These are phyloP conservation scores for Acrocyrtus sp. DNA, from an alignment of 2,888 invertebrate genomes.

Conservation along the genomic window DNA sequence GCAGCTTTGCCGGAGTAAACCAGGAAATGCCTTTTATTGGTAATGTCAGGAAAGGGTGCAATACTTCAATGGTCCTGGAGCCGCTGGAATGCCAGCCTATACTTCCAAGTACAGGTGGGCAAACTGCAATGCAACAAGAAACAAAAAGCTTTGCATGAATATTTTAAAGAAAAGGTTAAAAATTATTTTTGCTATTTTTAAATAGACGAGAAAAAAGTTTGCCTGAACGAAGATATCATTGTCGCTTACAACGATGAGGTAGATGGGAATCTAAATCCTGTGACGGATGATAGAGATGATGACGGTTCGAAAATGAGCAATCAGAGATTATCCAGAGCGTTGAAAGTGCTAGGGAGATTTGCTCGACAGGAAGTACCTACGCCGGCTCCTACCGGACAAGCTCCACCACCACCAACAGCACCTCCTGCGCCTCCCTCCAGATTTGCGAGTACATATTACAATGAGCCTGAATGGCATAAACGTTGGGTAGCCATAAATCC, in stretches of 20 bases:
- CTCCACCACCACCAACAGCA: not conserved
- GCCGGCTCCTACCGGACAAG: not conserved
- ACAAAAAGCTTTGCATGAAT: too few relatives aligned
- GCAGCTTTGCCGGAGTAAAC: slow-evolving; percentile 25
- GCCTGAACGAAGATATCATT: slow-evolving; percentile 4
- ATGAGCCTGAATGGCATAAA: slow-evolving; percentile 32
- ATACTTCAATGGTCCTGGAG: slow-evolving; percentile 23
- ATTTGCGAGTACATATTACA: slow-evolving; percentile 14
- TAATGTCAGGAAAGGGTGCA: slow-evolving; percentile 35
- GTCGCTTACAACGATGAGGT: not conserved
- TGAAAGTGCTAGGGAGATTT: slow-evolving; percentile 9
- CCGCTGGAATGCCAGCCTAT: slow-evolving; percentile 40
- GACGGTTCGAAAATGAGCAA: not conserved
- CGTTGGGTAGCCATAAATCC: not conserved
- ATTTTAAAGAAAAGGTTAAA: too few relatives aligned
- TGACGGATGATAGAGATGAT: not conserved
- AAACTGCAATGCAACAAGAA: too few relatives aligned
- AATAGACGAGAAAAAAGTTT: slow-evolving; percentile 23
- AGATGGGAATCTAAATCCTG: not conserved
- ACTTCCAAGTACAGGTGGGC: slow-evolving; percentile 36
- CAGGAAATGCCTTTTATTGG: slow-evolving; percentile 20
- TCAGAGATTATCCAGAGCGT: slow-evolving; percentile 2
- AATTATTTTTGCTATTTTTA: not conserved
- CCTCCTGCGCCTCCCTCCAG: too few relatives aligned
- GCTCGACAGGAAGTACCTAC: not conserved